These are phyloP conservation scores for Drosophila baimaii DNA, from an alignment of 1,140 invertebrate genomes.

Conservation along the genomic window DNA sequence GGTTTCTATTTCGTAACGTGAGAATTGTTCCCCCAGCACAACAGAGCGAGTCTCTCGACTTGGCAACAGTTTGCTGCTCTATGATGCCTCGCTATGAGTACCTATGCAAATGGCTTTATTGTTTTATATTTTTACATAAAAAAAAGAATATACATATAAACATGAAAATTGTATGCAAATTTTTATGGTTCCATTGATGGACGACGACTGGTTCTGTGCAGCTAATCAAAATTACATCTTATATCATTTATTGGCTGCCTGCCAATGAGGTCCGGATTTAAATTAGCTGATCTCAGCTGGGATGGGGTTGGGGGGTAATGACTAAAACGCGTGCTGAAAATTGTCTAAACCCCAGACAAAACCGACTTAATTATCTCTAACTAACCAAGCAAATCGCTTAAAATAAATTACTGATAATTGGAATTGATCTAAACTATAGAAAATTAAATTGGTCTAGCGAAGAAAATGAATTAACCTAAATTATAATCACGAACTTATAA, in stretches of 20 bases:
- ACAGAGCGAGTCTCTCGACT: conserved; percentile 15
- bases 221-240: conserved; percentile 50
- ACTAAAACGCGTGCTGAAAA: conserved; percentile 40
- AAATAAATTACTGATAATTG: conserved; percentile 12
- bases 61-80: conserved; percentile 32
- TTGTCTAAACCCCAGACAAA: conserved; percentile 1
- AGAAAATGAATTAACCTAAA: not conserved
- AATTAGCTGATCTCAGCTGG: conserved; percentile 35
- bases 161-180: conserved; percentile 66
- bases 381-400: conserved; percentile 13
- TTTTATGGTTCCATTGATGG: conserved; percentile 55
- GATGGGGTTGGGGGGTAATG: too few relatives aligned
- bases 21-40: conserved; percentile 48
- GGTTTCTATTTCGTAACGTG: conserved; percentile 66
- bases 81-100: not conserved
- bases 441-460: not conserved
- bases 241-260: conserved; percentile 39
- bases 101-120: conserved; percentile 72
- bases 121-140: conserved; percentile 57
- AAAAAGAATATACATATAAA: conserved; percentile 21
- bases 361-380: conserved; percentile 8
- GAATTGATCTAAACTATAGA: not conserved
- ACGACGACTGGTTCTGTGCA: conserved; percentile 30
- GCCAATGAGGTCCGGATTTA: conserved; percentile 62
- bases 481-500: not conserved